phyloP scores from a whole-genome alignment of 35 echinoderm and acorn worm genomes.

The Diadema setosum region DNA sequence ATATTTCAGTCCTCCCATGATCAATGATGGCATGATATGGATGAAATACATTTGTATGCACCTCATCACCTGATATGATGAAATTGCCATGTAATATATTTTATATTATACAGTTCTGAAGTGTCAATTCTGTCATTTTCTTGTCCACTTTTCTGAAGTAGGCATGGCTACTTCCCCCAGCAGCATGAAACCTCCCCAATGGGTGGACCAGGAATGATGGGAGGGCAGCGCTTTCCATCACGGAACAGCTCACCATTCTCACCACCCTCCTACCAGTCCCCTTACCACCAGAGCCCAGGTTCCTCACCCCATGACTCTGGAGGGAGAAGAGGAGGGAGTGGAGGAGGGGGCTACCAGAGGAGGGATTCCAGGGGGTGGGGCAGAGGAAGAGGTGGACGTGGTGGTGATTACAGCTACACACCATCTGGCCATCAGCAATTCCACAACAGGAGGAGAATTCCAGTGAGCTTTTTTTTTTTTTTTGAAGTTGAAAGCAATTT shows the following conservation, averaged over 20 bases:
- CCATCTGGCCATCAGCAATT: neutral
- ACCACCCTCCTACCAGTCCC: neutral
- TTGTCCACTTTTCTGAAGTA: neutral
- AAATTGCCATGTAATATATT: too few relatives aligned
- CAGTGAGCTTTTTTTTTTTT: neutral
- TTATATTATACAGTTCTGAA: too few relatives aligned
- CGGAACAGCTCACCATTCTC: neutral
- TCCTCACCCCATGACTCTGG: neutral
- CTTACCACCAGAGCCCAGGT: neutral
- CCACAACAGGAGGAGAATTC: neutral
- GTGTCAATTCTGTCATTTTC: neutral
- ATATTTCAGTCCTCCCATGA: too few relatives aligned
- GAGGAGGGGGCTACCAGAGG: neutral
- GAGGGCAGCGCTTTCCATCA: neutral
- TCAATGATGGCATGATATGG: too few relatives aligned
- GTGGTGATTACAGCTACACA: neutral
- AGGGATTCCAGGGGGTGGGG: neutral
- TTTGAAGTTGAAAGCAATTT: too few relatives aligned
- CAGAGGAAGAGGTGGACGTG: neutral
- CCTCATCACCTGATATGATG: too few relatives aligned
- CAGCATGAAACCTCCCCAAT: neutral
- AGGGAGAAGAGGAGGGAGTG: neutral
- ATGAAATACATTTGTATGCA: too few relatives aligned
- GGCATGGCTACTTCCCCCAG: neutral
- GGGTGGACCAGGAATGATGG: neutral